These are phyloP conservation scores for Dolomedes plantarius DNA, from an alignment of 2,888 invertebrate genomes.

Conservation along the genomic window DNA sequence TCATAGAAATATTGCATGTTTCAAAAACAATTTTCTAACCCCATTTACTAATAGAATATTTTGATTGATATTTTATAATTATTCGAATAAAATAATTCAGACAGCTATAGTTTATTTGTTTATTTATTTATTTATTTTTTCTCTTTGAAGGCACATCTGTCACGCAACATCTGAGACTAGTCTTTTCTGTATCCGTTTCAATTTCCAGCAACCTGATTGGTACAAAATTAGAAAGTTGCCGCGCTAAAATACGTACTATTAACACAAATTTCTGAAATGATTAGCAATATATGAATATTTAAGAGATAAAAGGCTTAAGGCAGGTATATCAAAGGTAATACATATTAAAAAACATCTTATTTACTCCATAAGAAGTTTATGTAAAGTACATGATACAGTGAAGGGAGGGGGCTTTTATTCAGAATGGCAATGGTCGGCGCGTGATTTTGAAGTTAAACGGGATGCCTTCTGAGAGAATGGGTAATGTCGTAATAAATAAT, in stretches of 20 bases:
- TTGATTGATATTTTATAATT: too few relatives aligned
- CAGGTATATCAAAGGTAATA: neutral
- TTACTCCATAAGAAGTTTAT: neutral
- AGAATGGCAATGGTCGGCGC: slow-evolving; percentile 78
- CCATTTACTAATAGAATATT: too few relatives aligned
- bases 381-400: slow-evolving; percentile 18
- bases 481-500: slow-evolving; percentile 60
- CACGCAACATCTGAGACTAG: neutral
- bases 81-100: too few relatives aligned
- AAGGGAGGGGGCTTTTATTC: slow-evolving; percentile 69
- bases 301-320: neutral
- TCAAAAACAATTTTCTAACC: too few relatives aligned
- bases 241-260: neutral
- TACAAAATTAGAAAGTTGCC: slow-evolving; percentile 5
- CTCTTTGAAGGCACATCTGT: neutral
- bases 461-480: slow-evolving; percentile 72
- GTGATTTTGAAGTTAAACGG: slow-evolving; percentile 78
- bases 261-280: neutral
- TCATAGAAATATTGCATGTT: too few relatives aligned
- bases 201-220: neutral
- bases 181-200: neutral
- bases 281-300: neutral
- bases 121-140: too few relatives aligned
- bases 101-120: too few relatives aligned
- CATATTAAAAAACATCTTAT: neutral